Percentiles rank a stretch among this genome's conserved stretches.
These are phyloP conservation scores for Trinorchestia longiramus DNA, from an alignment of 1,140 invertebrate species.

Conservation along the genomic window DNA sequence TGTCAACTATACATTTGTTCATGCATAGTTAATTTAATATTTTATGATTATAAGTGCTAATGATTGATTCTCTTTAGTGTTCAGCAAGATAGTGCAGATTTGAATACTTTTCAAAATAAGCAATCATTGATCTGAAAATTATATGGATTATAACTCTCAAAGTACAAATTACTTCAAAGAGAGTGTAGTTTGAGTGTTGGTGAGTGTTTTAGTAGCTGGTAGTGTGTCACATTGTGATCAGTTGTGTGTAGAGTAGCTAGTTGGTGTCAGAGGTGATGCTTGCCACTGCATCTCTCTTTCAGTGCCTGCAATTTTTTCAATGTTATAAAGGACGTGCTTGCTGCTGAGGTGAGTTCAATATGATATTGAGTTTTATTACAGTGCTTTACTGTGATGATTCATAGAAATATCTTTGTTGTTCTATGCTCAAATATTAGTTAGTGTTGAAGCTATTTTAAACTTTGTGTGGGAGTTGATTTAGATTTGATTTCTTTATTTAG, in stretches of 20 bases:
- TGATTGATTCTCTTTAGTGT: neutral
- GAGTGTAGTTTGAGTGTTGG: neutral
- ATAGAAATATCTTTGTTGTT: too few relatives aligned
- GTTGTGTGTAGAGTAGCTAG: neutral
- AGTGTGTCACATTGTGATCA: neutral
- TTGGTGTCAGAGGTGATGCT: neutral
- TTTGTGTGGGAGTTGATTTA: too few relatives aligned
- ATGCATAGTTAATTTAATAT: neutral
- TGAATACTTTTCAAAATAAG: neutral
- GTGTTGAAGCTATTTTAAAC: too few relatives aligned
- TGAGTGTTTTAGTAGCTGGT: neutral
- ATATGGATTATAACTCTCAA: neutral
- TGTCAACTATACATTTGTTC: too few relatives aligned
- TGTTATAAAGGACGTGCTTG: neutral
- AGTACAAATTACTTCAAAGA: neutral
- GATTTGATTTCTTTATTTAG: too few relatives aligned
- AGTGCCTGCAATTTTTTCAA: neutral
- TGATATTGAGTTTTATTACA: neutral
- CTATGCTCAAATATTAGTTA: too few relatives aligned
- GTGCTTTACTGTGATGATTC: neutral
- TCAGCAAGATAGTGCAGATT: neutral
- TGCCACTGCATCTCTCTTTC: slow-evolving; percentile 1
- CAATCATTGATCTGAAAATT: neutral
- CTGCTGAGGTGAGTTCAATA: slow-evolving; percentile 19
- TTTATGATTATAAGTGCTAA: neutral